phyloP scores from a whole-genome alignment of 2,797 vertebrate species.

The Sorex maritimensis region DNA sequence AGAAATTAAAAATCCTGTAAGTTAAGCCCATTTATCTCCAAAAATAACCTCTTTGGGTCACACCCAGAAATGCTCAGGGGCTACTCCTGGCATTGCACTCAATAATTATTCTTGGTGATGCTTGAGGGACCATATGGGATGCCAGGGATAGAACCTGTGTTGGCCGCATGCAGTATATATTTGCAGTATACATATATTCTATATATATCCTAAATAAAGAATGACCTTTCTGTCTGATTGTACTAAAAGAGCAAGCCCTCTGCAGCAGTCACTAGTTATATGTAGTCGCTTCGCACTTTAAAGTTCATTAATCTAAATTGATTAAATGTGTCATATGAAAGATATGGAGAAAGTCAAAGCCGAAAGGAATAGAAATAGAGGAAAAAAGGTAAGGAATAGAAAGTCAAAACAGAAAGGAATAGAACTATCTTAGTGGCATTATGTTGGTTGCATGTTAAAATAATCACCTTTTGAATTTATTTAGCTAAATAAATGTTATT shows the following conservation, averaged over 20 bases:
- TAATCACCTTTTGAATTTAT: conserved; percentile 5
- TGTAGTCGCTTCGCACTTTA: neutral
- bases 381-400: neutral
- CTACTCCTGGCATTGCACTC: too few relatives aligned
- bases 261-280: neutral
- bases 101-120: too few relatives aligned
- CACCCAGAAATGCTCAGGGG: too few relatives aligned
- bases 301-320: neutral
- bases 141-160: too few relatives aligned
- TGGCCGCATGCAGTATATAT: too few relatives aligned
- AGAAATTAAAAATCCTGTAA: conserved; percentile 38
- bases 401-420: neutral
- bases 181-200: too few relatives aligned
- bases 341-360: conserved; percentile 25
- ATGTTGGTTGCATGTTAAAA: conserved; percentile 44
- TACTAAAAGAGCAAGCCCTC: neutral
- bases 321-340: neutral
- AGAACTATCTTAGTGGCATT: neutral
- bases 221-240: too few relatives aligned
- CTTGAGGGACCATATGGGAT: too few relatives aligned
- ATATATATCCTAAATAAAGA: too few relatives aligned
- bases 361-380: neutral
- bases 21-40: neutral
- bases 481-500: conserved; percentile 22
- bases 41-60: neutral